Conservation (phyloP, 2,888 invertebrate species). For the Synanthedon myopaeformis region DNA sequence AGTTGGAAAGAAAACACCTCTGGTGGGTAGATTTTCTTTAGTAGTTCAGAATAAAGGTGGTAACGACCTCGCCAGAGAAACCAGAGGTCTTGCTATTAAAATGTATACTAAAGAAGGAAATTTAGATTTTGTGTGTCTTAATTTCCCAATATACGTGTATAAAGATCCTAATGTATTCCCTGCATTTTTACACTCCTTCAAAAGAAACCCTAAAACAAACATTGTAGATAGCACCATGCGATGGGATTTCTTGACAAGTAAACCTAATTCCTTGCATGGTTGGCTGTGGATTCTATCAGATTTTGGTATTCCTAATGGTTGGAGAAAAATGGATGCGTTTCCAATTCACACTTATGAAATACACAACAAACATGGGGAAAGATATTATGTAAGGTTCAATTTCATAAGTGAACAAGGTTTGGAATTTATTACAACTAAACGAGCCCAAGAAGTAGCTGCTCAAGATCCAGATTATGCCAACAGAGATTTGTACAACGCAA, state of each 20-base stretch:
- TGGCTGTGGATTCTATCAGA: conserved; percentile 83
- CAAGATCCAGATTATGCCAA: conserved; percentile 84
- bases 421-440: conserved; percentile 73
- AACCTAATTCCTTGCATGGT: conserved; percentile 84
- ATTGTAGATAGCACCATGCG: conserved; percentile 85
- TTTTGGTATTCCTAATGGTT: conserved; percentile 90
- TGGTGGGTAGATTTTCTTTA: conserved; percentile 65
- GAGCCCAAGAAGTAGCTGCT: conserved; percentile 71
- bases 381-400: conserved; percentile 86
- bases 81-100: conserved; percentile 44
- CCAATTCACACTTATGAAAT: conserved; percentile 88
- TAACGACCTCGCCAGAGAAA: conserved; percentile 42
- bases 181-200: conserved; percentile 88
- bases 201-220: conserved; percentile 88
- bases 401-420: conserved; percentile 87
- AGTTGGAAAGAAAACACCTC: conserved; percentile 65
- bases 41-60: conserved; percentile 74
- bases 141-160: conserved; percentile 88
- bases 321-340: conserved; percentile 87
- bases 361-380: conserved; percentile 74
- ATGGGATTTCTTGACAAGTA: conserved; percentile 87
- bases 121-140: conserved; percentile 88
- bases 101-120: conserved; percentile 78
- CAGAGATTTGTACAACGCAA: conserved; percentile 84
- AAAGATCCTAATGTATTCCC: conserved; percentile 87